A percentile compares a stretch with the other conserved stretches of the same genome.
These are phyloP conservation scores for Ivindomyrus marchei DNA, from an alignment of 2,113 vertebrate species.

Conservation along the genomic window DNA sequence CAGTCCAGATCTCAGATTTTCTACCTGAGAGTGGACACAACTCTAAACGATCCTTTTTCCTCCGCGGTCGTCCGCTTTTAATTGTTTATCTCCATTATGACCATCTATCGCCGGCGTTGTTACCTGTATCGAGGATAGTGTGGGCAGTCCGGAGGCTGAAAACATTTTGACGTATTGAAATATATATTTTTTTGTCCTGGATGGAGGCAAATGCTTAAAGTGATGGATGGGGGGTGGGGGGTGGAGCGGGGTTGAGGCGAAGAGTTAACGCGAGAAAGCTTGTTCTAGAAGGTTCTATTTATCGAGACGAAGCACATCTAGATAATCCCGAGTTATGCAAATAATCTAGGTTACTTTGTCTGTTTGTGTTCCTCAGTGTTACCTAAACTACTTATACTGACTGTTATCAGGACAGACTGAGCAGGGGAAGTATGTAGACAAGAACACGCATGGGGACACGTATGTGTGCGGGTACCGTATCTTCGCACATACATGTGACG, in stretches of 20 bases:
- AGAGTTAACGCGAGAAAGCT: constrained; percentile 71
- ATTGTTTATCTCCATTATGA: constrained; percentile 9
- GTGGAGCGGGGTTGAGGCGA: constrained; percentile 49
- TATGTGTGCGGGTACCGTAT: background rate
- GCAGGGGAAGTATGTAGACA: background rate
- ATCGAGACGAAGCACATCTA: constrained; percentile 54
- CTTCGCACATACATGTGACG: background rate
- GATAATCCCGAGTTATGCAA: constrained; percentile 38
- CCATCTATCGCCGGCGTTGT: constrained; percentile 46
- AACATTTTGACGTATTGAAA: constrained; percentile 50
- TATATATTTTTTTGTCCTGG: constrained; percentile 40
- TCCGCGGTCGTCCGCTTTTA: background rate
- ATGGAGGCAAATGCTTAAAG: constrained; percentile 34
- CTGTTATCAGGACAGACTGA: background rate
- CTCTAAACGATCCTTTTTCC: constrained; percentile 24
- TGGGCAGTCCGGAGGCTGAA: constrained; percentile 67
- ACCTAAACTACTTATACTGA: background rate
- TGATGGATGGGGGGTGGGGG: constrained; percentile 30
- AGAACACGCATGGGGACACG: background rate
- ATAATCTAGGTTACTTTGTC: constrained; percentile 34
- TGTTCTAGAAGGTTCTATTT: constrained; percentile 79
- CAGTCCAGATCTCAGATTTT: constrained; percentile 55
- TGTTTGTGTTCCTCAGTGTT: constrained; percentile 16
- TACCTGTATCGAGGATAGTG: constrained; percentile 54
- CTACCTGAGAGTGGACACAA: constrained; percentile 53